Base-by-base conservation (phyloP, 2,797 vertebrate species). In the Gambusia yucatana region DNA sequence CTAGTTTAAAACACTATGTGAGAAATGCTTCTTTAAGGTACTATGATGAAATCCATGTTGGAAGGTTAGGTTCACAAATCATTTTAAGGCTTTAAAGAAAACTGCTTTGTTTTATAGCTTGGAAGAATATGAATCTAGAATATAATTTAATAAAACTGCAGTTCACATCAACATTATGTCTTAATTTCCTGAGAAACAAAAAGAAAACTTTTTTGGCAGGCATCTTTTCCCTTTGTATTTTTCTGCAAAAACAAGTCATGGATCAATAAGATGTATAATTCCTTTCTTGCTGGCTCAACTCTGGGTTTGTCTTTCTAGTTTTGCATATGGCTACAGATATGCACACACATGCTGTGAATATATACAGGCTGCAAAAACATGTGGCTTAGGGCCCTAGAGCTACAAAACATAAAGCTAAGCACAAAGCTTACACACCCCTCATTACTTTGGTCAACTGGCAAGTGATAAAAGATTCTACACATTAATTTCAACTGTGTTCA, bases 391-490 rank as follows among this genome's bases (percentile, higher is more conserved):
- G 80, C 77, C 79, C 72, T 67, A 63, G 41, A 79, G 59, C 82
- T 57, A 36, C 71, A 78, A 89, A 91, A 91, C 81, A 80, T 76
- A 61, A 84, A 77, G 84, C 89, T 83, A 36, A 44, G 87, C 82
- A 87, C 84, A 90, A 87, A 90, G 83, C 89, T 85, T 94, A 88
- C 77, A 89, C 88, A 87, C 88, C 85, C 87, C 92, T 93, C 88
- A 92, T 95, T 93, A 89, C 90, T 91, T 90, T 67, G 85, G 82
- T 89, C 86, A 88, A 85, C 87, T 96, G 95, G 95, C 94, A 87
- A 83, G 83, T 81, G 90, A 94, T 95, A 83, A 95, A 95, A 94
- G 89, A 81, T 89, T 72, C 77, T 71, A 46, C 79, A 87, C 80
- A 87, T 91, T 93, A 81, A 89, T 89, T 91, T 89, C 86, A 74